phyloP scores from a whole-genome alignment of 2,888 invertebrate species.

The Leptinotarsa haldemani region DNA sequence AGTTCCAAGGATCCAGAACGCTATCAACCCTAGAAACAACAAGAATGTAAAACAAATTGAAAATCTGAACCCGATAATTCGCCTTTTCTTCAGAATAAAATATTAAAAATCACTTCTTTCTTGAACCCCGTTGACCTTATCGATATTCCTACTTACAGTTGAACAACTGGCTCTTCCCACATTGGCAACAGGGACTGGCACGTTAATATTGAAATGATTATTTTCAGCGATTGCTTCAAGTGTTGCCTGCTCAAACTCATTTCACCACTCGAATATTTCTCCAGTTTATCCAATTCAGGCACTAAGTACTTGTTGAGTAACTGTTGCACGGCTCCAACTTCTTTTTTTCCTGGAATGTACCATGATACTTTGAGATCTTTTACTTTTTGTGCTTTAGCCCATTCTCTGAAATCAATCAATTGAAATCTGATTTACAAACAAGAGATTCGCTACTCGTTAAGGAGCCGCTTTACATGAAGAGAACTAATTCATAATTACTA shows the following conservation, averaged over 20 bases:
- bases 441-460: not conserved
- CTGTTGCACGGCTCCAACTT: slow-evolving; percentile 75
- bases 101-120: not conserved
- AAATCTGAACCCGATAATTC: too few relatives aligned
- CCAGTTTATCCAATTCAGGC: slow-evolving; percentile 73
- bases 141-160: slow-evolving; percentile 67
- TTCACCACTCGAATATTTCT: slow-evolving; percentile 69
- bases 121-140: not conserved
- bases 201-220: slow-evolving; percentile 75
- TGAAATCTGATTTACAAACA: not conserved
- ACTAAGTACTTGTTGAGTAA: slow-evolving; percentile 75
- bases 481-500: not conserved
- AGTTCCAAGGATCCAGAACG: slow-evolving; percentile 69
- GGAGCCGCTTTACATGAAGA: not conserved
- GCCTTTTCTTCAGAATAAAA: not conserved
- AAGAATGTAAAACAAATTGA: not conserved
- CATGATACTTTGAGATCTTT: slow-evolving; percentile 77
- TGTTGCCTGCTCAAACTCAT: slow-evolving; percentile 73
- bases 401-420: slow-evolving; percentile 69
- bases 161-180: slow-evolving; percentile 73
- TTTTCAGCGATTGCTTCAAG: slow-evolving; percentile 74
- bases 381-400: slow-evolving; percentile 81
- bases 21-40: slow-evolving; percentile 69
- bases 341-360: slow-evolving; percentile 80
- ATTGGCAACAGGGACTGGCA: slow-evolving; percentile 77